phyloP scores from a whole-genome alignment of 2,113 vertebrate species.

The Myxocyprinus asiaticus region DNA sequence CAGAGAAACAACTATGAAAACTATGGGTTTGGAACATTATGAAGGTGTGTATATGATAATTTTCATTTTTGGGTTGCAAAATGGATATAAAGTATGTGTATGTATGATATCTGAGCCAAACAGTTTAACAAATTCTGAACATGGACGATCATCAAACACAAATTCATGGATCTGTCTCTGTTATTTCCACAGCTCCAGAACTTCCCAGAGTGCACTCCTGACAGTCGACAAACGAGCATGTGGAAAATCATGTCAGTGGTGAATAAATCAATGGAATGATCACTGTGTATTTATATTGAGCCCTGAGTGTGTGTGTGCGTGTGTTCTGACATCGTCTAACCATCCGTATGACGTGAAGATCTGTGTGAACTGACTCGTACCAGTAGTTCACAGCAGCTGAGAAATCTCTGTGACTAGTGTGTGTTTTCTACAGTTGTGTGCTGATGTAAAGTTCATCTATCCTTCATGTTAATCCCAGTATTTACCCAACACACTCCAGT shows the following conservation, averaged over 20 bases:
- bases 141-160: not conserved
- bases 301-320: not conserved
- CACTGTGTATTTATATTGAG: not conserved
- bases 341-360: too few relatives aligned
- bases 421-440: conserved; percentile 32
- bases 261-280: conserved; percentile 1
- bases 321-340: too few relatives aligned
- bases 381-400: conserved; percentile 45
- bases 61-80: not conserved
- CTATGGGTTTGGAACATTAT: not conserved
- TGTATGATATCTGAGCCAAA: not conserved
- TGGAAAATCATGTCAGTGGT: conserved; percentile 38
- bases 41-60: not conserved
- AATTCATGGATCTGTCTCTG: conserved; percentile 1
- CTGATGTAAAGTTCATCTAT: conserved; percentile 42
- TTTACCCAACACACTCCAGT: conserved; percentile 58
- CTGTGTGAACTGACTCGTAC: too few relatives aligned
- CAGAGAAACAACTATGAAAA: too few relatives aligned
- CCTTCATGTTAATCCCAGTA: conserved; percentile 56
- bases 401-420: conserved; percentile 51
- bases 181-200: conserved; percentile 27
- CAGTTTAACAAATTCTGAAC: not conserved
- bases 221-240: conserved; percentile 32
- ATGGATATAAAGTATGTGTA: not conserved
- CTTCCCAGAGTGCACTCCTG: conserved; percentile 24